These are phyloP conservation scores for Trypoxylon attenuatum DNA, from an alignment of 2,888 invertebrate genomes.

Conservation along the genomic window DNA sequence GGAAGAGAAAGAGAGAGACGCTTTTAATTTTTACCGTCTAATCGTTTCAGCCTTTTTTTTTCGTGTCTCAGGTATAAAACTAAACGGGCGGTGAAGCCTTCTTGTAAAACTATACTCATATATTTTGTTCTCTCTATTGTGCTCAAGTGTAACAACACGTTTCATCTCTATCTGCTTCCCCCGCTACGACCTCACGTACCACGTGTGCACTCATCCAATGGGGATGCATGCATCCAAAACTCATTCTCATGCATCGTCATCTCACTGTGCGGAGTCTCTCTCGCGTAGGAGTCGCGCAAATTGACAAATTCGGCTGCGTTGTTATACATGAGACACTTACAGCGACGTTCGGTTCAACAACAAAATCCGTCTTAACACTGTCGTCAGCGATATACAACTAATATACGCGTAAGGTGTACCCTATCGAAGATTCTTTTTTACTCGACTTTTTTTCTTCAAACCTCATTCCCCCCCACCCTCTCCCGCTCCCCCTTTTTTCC, in stretches of 20 bases:
- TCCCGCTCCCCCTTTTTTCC: no score
- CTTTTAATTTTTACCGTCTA: constrained; percentile 36
- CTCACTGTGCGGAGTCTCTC: constrained; percentile 11
- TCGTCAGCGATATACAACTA: constrained; percentile 26
- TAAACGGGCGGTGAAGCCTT: constrained; percentile 49
- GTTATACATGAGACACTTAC: constrained; percentile 57
- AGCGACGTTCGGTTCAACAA: constrained; percentile 41
- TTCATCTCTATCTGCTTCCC: constrained; percentile 11
- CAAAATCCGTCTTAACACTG: constrained; percentile 27
- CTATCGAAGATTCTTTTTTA: constrained; percentile 6
- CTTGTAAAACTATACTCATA: constrained; percentile 56
- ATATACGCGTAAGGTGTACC: constrained; percentile 29
- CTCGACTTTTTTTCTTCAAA: neutral
- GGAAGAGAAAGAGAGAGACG: constrained; percentile 3
- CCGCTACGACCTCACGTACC: no score
- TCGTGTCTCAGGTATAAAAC: constrained; percentile 58
- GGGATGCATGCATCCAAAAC: no score
- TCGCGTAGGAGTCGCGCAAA: constrained; percentile 27
- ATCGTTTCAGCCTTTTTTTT: constrained; percentile 53
- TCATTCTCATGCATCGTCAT: constrained; percentile 33
- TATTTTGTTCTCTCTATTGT: constrained; percentile 55
- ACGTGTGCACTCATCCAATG: no score
- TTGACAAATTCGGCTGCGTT: constrained; percentile 47
- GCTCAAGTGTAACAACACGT: constrained; percentile 45
- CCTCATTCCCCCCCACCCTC: no score